Base-by-base conservation (phyloP, 2,113 vertebrate genomes). In the Prietella phreatophila region DNA sequence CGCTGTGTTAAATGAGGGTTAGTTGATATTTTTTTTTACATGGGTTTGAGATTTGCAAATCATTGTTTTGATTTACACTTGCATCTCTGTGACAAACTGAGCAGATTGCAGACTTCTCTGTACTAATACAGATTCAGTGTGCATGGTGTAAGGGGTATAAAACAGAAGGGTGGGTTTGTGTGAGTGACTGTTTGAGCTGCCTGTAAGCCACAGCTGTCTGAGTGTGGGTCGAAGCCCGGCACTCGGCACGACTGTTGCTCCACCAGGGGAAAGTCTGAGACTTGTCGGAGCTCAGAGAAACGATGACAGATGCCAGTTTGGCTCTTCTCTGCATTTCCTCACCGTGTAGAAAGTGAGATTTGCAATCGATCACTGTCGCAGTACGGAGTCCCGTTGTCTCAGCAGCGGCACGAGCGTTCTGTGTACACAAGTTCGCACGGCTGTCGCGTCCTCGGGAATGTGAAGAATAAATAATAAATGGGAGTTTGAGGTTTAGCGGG, bases 361-460 rank as follows among this genome's bases (percentile, higher is more conserved):
- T 19, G 39, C 27, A n/a, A 85, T 86, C 33, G 42, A 50, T 89
- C 89, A 82, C 67, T 61, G 71, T 90, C 83, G 30, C 82, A 65
- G 47, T 3, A 22, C 0, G 33, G 63, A 55, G 39, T 82, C 83
- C 83, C 73, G 3, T 19, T 58, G 39, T 79, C 42, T 30, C 55
- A 30, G 50, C 47, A 42, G n/a, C 82, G 19, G 50, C 36, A 50
- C 50, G 19, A 8, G 42, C 63, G 73, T 73, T n/a, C 33, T 30
- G 56, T 71, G 36, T 33, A 30, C 14, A 17, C 83, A 11, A 47
- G 67, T 82, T 42, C 30, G 56, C 56, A 39, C 42, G 36, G 15
- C 58, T 39, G 42, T 69, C 78, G 14, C 27, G 76, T 39, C 73
- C 56, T 78, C n/a, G 9, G 65, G 60, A 17, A 79, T 39, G 15